Evolutionary conservation across 2,888 invertebrate genomes (phyloP).

Genomic region (Athetis lepigone): DNA sequence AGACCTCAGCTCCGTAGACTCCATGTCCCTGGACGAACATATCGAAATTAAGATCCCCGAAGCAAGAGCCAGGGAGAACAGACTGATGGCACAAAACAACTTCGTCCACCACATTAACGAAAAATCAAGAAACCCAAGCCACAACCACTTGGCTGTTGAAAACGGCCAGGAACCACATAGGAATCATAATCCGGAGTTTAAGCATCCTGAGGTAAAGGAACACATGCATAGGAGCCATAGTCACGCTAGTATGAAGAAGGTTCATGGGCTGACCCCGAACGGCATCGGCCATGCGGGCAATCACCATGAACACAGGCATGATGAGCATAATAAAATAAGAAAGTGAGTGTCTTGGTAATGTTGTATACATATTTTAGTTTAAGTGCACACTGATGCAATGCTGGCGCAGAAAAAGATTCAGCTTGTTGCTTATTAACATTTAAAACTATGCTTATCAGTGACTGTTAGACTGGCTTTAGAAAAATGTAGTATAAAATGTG

Average conservation of each 20-base stretch:
- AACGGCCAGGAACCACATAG: conserved; percentile 75
- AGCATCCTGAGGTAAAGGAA: conserved; percentile 65
- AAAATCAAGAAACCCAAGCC: conserved; percentile 80
- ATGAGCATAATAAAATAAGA: conserved; percentile 78
- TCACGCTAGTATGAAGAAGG: conserved; percentile 85
- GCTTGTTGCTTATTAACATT: no score
- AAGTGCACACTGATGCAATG: not conserved
- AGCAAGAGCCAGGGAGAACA: conserved; percentile 85
- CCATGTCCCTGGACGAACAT: conserved; percentile 91
- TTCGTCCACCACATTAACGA: conserved; percentile 87
- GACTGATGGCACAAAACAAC: conserved; percentile 87
- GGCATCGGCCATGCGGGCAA: conserved; percentile 80
- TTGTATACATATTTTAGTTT: not conserved
- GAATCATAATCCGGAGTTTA: conserved; percentile 65
- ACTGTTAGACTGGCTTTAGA: no score
- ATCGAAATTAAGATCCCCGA: conserved; percentile 91
- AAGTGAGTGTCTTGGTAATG: conserved; percentile 74
- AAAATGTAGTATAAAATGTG: no score
- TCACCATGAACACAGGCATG: conserved; percentile 78
- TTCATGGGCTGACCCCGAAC: conserved; percentile 80
- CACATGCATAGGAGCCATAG: conserved; percentile 86
- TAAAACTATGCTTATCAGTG: no score
- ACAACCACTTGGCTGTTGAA: conserved; percentile 83
- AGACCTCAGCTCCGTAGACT: conserved; percentile 91
- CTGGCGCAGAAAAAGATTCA: no score